Base-by-base conservation (phyloP, 2,113 vertebrate species). In the Suncus etruscus region DNA sequence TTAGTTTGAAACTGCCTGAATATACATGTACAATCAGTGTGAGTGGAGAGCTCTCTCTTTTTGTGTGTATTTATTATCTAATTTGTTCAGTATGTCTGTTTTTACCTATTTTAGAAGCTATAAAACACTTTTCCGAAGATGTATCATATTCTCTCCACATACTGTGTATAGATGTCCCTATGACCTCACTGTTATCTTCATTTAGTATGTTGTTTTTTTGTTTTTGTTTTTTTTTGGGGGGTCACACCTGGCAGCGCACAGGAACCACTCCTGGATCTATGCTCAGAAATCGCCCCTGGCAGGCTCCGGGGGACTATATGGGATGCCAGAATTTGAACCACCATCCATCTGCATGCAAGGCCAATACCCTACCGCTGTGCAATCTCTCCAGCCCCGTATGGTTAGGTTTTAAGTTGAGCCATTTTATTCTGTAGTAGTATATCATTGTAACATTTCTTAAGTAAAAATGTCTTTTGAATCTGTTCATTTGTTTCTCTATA, bases 1-100 rank as follows among this genome's bases (percentile, higher is more conserved):
- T 87, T n/a, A 48, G 18, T 58, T 61, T 32, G 74, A 45, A 86
- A 87, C 92, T 79, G 90, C 86, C 11, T 66, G n/a, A 72, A 79
- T 18, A 12, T 84, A 65, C 1, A 1, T 45, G 24, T 24, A 11
- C 2, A 31, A 66, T 29, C 58, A 48, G n/a, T 78, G 2, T 75
- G 48, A 25, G 47, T 47, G 10, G 11, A 48, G 7, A 10, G 84
- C 63, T 86, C 48, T 39, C 83, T 85, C 72, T 10, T 77, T 51
- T 58, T 65, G 50, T 14, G 8, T 31, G 63, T 85, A 74, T 50
- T 10, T 74, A 27, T 70, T 24, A 31, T 50, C 27, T 86, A 48
- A 7, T 22, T n/a, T n/a, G 58, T n/a, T 39, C 14, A 39, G 58
- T 69, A 65, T n/a, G 16, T 32, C 0, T 66, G 31, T 12, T 16